These are phyloP conservation scores for Nebria brevicollis DNA, from an alignment of 2,888 invertebrate species.

Conservation along the genomic window DNA sequence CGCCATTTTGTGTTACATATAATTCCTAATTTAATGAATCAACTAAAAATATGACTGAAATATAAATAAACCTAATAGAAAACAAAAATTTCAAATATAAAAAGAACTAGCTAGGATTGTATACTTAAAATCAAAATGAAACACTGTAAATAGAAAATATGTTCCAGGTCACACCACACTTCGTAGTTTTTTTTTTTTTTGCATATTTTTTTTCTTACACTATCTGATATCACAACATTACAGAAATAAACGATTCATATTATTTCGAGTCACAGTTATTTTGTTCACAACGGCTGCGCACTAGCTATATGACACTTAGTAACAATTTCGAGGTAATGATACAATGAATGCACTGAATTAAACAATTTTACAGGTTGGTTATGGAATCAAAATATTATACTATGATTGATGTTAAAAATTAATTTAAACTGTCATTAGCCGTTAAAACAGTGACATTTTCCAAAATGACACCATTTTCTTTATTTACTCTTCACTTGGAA, in stretches of 20 bases:
- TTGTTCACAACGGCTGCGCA: conserved; percentile 42
- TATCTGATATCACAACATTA: conserved; percentile 64
- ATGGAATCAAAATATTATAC: conserved; percentile 28
- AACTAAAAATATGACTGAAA: conserved; percentile 34
- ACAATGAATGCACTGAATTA: conserved; percentile 23
- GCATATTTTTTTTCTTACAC: conserved; percentile 57
- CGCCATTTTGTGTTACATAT: not conserved
- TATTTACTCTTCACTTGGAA: conserved; percentile 22
- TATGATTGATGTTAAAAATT: conserved; percentile 35
- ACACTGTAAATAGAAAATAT: conserved; percentile 42
- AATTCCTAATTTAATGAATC: not conserved
- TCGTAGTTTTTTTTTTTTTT: conserved; percentile 64
- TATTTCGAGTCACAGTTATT: conserved; percentile 42
- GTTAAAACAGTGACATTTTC: conserved; percentile 35
- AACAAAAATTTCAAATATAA: not conserved
- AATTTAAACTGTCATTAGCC: conserved; percentile 44
- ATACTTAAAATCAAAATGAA: conserved; percentile 33
- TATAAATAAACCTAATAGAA: not conserved
- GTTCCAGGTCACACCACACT: conserved; percentile 55
- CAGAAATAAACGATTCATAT: conserved; percentile 56
- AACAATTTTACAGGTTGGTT: conserved; percentile 7
- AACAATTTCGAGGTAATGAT: conserved; percentile 26
- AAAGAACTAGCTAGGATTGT: conserved; percentile 17
- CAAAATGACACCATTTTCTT: conserved; percentile 14
- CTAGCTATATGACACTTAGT: conserved; percentile 19